A percentile compares a stretch with the other conserved stretches of the same genome.
Conservation (phyloP, 2,113 vertebrate genomes). For the Genyomyrus donnyi region DNA sequence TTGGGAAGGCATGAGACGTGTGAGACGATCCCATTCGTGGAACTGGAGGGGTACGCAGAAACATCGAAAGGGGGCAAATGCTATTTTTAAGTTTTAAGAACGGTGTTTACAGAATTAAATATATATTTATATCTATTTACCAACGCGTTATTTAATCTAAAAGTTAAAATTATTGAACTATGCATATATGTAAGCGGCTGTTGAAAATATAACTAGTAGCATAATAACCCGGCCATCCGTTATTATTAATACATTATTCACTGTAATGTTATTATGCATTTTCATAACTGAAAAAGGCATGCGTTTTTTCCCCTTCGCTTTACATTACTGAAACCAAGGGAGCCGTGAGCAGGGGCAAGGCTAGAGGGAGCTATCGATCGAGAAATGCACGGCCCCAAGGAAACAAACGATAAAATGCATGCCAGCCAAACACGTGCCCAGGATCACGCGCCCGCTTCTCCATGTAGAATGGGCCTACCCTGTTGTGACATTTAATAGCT, state of each 20-base stretch:
- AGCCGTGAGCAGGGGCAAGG: conserved; percentile 24
- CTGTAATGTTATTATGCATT: not conserved
- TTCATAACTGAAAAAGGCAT: not conserved
- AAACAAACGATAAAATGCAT: conserved; percentile 8
- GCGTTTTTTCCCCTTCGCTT: not conserved
- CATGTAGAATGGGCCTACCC: not conserved
- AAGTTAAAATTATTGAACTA: not conserved
- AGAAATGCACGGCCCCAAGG: conserved; percentile 30
- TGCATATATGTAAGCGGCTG: not conserved
- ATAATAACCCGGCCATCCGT: not conserved
- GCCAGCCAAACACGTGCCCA: conserved; percentile 13
- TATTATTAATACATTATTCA: not conserved
- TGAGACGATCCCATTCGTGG: not conserved
- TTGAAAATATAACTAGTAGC: not conserved
- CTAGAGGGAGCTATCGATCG: conserved; percentile 48
- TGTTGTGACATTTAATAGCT: conserved; percentile 21
- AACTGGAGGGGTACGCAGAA: not conserved
- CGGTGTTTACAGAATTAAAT: not conserved
- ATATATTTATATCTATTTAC: not conserved
- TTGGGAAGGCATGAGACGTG: not conserved
- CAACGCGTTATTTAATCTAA: not conserved
- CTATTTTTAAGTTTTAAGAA: not conserved
- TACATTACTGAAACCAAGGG: not conserved
- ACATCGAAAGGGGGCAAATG: not conserved
- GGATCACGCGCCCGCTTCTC: conserved; percentile 26